A percentile compares a stretch with the other conserved stretches of the same genome.
Conservation (phyloP, 53 echinoderm and acorn worm species). For the Actinopyga echinites region DNA sequence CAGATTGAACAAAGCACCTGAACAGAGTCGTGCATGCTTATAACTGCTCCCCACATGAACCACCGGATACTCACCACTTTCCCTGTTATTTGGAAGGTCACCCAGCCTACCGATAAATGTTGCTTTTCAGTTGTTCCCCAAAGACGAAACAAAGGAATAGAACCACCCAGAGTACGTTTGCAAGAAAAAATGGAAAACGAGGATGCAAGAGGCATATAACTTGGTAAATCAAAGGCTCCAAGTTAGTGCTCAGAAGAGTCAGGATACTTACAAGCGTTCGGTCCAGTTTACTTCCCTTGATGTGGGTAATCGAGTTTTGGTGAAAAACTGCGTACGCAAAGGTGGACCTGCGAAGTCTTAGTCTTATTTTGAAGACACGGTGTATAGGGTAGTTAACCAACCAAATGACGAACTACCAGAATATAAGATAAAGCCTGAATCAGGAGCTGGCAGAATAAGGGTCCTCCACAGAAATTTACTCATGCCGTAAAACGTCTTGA, state of each 20-base stretch:
- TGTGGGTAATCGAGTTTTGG: constrained; percentile 44
- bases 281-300: too few relatives aligned
- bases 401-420: constrained; percentile 40
- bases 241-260: too few relatives aligned
- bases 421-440: constrained; percentile 46
- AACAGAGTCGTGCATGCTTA: constrained; percentile 39
- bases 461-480: constrained; percentile 17
- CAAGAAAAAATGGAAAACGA: background rate
- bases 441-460: constrained; percentile 37
- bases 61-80: constrained; percentile 60
- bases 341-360: constrained; percentile 28
- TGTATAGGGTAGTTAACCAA: constrained; percentile 25
- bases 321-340: constrained; percentile 25
- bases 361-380: constrained; percentile 33
- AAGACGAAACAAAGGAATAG: too few relatives aligned
- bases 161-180: background rate
- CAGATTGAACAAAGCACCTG: background rate
- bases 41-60: constrained; percentile 57
- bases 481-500: too few relatives aligned
- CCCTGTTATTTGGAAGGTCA: constrained; percentile 42
- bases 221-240: background rate
- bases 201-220: background rate
- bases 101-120: constrained; percentile 49
- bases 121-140: constrained; percentile 1
- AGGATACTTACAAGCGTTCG: too few relatives aligned